Evolutionary conservation across 2,797 vertebrate species (phyloP), one percentile per base, ranked within the genome.

Genomic region (Gymnoscopelus braueri): DNA sequence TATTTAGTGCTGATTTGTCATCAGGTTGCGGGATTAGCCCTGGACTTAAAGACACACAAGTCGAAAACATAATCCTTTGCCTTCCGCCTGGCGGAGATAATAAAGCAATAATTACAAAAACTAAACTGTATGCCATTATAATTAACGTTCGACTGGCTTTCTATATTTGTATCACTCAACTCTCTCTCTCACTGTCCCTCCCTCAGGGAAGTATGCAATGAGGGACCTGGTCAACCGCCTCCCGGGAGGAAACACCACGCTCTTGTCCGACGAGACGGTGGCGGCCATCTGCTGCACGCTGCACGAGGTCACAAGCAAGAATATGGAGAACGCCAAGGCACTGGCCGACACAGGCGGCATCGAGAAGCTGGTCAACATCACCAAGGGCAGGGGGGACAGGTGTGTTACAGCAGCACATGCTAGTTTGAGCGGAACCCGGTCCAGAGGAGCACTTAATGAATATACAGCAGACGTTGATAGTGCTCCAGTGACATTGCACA

Each of bases 271-370:
- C 1, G 97, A 98, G 87, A 99, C 97, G 0, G 95, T 97, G 80
- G 97, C 96, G 0, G 96, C 97, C 0, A 96, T 99, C 92, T 98
- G 97, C 92, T 98, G 97, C 61, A 98, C 98, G 12, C 88, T 99
- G 87, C 96, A 99, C 0, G 97, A 99, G 92, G 97, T 99, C 91
- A 98, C 96, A 63, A 99, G 96, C 87, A 98, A 96, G 80, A 99
- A 99, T 92, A 99, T 99, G 97, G 97, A 99, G 87, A 99, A 99
- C 0, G 98, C 98, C 74, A 99, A 99, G 79, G 97, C 98, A 12
- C 88, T 99, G 69, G 97, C 97, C 0, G 97, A 99, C 79, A 96
- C 96, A 0, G 97, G 97, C 0, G 98, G 97, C 14, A 97, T 99
- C 54, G 97, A 98, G 84, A 99, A 99, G 89, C 95, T 99, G 85